Evolutionary conservation across 2,113 vertebrate species (phyloP).

Genomic region (Ancistrus triradiatus): DNA sequence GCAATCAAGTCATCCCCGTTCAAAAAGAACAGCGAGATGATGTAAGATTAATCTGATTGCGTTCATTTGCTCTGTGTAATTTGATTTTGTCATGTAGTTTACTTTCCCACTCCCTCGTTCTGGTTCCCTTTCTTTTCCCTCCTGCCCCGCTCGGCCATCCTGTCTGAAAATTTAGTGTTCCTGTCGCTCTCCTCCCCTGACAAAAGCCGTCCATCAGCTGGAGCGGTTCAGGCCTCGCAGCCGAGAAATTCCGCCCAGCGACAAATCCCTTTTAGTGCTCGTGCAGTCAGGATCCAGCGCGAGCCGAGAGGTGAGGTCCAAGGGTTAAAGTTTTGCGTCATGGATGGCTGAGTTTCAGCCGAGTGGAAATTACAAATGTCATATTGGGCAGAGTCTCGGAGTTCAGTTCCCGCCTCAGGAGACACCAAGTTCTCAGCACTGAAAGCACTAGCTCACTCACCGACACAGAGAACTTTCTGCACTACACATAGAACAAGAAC

Average conservation of each 20-base stretch:
- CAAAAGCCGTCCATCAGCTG: constrained; percentile 49
- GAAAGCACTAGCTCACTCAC: too few species aligned
- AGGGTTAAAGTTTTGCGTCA: constrained; percentile 46
- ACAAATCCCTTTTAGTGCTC: constrained; percentile 41
- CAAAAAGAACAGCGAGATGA: background rate
- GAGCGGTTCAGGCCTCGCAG: constrained; percentile 23
- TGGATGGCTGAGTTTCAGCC: constrained; percentile 44
- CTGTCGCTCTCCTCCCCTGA: constrained; percentile 42
- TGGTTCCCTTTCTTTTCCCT: constrained; percentile 13
- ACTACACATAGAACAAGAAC: too few species aligned
- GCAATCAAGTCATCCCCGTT: too few species aligned
- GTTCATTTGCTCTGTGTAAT: background rate
- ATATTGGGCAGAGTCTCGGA: constrained; percentile 35
- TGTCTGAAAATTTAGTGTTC: constrained; percentile 45
- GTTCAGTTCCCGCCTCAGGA: constrained; percentile 30
- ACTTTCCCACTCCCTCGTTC: constrained; percentile 9
- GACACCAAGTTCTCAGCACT: background rate
- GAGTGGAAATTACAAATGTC: constrained; percentile 49
- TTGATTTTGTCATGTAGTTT: background rate
- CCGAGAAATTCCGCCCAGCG: constrained; percentile 35
- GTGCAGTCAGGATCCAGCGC: constrained; percentile 42
- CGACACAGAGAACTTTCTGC: too few species aligned
- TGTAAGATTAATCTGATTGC: background rate
- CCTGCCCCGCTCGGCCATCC: constrained; percentile 29
- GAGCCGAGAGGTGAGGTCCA: constrained; percentile 32